phyloP scores from a whole-genome alignment of 1,140 invertebrate species.

The Papilio glaucus region DNA sequence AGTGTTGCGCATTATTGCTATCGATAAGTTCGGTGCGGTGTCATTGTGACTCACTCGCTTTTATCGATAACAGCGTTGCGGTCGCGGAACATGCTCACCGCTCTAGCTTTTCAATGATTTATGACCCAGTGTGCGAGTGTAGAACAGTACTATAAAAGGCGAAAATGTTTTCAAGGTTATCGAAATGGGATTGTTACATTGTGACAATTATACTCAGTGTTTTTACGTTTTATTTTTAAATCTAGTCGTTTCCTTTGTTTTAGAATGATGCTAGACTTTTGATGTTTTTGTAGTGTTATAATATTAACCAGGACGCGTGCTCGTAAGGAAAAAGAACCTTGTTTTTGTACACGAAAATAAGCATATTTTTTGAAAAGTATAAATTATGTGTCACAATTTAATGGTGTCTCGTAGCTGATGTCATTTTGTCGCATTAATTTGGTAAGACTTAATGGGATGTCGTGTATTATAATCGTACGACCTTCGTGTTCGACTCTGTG shows the following conservation, averaged over 20 bases:
- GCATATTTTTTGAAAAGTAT: conserved; percentile 79
- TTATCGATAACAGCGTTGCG: no score
- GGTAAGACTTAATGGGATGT: neutral
- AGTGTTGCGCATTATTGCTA: no score
- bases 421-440: conserved; percentile 13
- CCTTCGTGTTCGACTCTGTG: conserved; percentile 17
- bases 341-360: conserved; percentile 71
- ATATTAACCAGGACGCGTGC: conserved; percentile 58
- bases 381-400: conserved; percentile 59
- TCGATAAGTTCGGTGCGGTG: no score
- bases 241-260: conserved; percentile 64
- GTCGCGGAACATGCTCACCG: no score
- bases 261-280: conserved; percentile 77
- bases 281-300: conserved; percentile 67
- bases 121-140: no score
- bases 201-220: conserved; percentile 51
- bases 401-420: conserved; percentile 50
- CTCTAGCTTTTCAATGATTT: no score
- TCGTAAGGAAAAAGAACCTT: conserved; percentile 53
- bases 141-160: no score
- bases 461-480: neutral
- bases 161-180: no score
- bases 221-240: conserved; percentile 53
- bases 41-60: no score
- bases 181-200: neutral